phyloP scores from a whole-genome alignment of 2,113 vertebrate species.

The Triplophysa rosa region DNA sequence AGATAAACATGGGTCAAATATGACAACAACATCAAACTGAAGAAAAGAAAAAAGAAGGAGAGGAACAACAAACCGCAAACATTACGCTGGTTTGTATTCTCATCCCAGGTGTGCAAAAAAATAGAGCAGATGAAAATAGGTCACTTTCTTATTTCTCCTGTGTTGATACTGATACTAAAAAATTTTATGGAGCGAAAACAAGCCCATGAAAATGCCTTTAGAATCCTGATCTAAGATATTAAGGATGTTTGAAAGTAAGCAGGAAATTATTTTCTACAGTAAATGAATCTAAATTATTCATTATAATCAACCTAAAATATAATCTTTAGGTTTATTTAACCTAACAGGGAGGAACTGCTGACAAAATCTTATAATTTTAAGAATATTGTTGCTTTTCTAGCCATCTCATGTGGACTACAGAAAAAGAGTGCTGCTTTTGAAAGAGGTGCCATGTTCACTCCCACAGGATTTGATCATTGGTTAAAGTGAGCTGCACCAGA shows the following conservation, averaged over 20 bases:
- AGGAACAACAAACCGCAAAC: neutral
- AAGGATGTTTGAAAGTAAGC: neutral
- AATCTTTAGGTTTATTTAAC: neutral
- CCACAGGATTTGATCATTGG: conserved; percentile 37
- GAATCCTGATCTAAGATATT: neutral
- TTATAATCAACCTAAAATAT: neutral
- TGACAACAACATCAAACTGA: neutral
- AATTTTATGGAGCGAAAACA: conserved; percentile 2
- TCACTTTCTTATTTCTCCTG: neutral
- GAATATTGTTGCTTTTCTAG: neutral
- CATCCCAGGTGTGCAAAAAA: conserved; percentile 38
- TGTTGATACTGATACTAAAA: conserved; percentile 11
- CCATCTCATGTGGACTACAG: conserved; percentile 1
- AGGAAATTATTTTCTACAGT: neutral
- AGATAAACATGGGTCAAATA: conserved; percentile 33
- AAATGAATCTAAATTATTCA: neutral
- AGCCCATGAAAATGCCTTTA: neutral
- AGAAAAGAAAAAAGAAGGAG: neutral
- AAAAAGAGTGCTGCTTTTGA: conserved; percentile 23
- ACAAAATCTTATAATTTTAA: neutral
- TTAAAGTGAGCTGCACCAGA: conserved; percentile 31
- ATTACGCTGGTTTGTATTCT: conserved; percentile 21
- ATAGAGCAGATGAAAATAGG: conserved; percentile 41
- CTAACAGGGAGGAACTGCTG: too few relatives aligned
- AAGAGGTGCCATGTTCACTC: conserved; percentile 14